Base-by-base conservation (phyloP, 1,140 invertebrate species). In the Papilio xuthus region DNA sequence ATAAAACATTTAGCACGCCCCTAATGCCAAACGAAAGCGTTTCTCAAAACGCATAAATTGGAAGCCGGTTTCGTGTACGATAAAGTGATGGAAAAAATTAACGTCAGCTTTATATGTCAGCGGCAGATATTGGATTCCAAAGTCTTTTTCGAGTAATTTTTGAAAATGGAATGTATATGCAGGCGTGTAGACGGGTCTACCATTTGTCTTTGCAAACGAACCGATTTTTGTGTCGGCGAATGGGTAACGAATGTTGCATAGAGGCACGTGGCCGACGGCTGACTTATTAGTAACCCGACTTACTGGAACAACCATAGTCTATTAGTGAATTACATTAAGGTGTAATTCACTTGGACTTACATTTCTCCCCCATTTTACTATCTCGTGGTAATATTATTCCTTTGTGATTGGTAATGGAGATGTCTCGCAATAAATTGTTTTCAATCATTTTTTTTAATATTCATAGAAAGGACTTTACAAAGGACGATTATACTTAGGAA, bases 191-290 rank as follows among this genome's bases (percentile, higher is more conserved):
- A 88, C 89, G 80, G 83, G 50, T n/a, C 71, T 79, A 79, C 86
- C 90, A 94, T 94, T 93, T 92, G 89, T 94, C 92, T 94, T 92
- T 83, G 88, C 90, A 92, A 94, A 93, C 90, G 89, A 91, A 92
- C 85, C 91, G 92, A 93, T 92, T 90, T 90, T 91, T 92, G 91
- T 90, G 91, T 92, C 83, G 84, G 86, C 86, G 86, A 88, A 88
- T 88, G 88, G 85, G 87, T 90, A 92, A 93, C 90, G 88, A 85
- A 93, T 93, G 91, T 88, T 85, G 86, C 84, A 85, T 71, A 82
- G 78, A 88, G 84, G 88, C 89, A 89, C 86, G 87, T 90, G 89
- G 86, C 85, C 84, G 83, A 85, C 53, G 82, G 78, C 87, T 91
- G 87, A 92, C 86, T 91, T 92, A 93, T 93, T 89, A 91, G 82